Evolutionary conservation across 1,140 invertebrate species (phyloP).

Genomic region (Mya arenaria): DNA sequence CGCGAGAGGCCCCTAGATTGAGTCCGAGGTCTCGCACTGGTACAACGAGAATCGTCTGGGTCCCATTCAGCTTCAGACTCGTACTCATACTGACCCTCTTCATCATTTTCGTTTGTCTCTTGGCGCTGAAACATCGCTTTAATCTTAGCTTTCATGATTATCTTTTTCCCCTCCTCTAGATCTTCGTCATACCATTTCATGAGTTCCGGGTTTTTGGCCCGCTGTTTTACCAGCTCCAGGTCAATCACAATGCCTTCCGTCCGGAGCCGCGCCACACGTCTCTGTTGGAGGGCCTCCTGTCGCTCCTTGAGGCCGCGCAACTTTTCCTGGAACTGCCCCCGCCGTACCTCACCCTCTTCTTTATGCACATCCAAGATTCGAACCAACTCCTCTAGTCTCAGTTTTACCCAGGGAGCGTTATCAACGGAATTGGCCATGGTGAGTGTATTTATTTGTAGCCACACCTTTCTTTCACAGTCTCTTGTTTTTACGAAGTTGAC

Average conservation of each 20-base stretch:
- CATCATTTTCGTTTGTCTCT: background rate
- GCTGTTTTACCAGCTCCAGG: background rate
- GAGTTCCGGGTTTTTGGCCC: background rate
- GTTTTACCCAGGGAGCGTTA: background rate
- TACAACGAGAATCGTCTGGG: background rate
- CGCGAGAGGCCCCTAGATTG: background rate
- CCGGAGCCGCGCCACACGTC: background rate
- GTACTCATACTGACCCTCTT: conserved; percentile 13
- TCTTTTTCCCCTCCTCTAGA: background rate
- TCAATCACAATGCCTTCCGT: conserved; percentile 37
- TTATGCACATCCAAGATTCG: conserved; percentile 19
- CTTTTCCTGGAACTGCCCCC: conserved; percentile 26
- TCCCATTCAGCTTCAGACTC: conserved; percentile 23
- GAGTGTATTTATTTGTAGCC: no score
- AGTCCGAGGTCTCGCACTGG: background rate
- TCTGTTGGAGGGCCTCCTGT: conserved; percentile 13
- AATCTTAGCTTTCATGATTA: background rate
- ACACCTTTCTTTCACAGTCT: no score
- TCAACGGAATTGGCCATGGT: conserved; percentile 7
- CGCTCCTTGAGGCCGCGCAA: conserved; percentile 4
- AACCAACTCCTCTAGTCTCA: conserved; percentile 7
- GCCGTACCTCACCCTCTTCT: background rate
- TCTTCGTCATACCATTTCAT: background rate
- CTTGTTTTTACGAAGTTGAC: no score
- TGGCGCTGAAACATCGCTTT: background rate